phyloP scores from a whole-genome alignment of 2,113 vertebrate species.

The Tupaia chinensis region DNA sequence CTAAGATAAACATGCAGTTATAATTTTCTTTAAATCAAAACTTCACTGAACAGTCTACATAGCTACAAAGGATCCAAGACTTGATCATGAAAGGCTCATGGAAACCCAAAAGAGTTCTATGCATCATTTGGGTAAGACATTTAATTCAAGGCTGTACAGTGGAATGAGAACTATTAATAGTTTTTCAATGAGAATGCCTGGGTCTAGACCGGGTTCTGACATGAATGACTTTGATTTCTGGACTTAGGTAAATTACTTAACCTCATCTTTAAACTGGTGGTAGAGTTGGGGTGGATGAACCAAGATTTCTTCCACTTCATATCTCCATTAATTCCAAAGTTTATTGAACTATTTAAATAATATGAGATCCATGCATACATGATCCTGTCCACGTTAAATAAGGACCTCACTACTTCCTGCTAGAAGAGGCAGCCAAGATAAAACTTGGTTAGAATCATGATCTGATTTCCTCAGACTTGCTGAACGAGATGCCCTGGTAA shows the following conservation, averaged over 20 bases:
- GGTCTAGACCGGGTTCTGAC: not conserved
- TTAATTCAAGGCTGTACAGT: not conserved
- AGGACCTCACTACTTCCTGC: not conserved
- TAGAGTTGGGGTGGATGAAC: not conserved
- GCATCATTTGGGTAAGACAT: not conserved
- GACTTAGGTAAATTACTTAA: slow-evolving; percentile 4
- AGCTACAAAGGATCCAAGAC: not conserved
- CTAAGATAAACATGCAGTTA: not conserved
- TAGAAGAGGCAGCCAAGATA: not conserved
- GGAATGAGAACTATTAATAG: not conserved
- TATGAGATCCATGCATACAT: not conserved
- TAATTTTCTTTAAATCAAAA: slow-evolving; percentile 23
- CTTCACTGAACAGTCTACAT: not conserved
- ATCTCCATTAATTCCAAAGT: not conserved
- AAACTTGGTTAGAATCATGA: not conserved
- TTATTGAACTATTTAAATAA: not conserved
- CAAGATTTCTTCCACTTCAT: not conserved
- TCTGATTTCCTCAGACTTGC: not conserved
- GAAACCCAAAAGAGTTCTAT: not conserved
- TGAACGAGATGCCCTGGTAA: not conserved
- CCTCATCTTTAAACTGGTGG: slow-evolving; percentile 13
- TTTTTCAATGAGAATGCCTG: not conserved
- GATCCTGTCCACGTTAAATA: not conserved
- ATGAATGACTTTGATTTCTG: not conserved
- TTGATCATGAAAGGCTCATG: not conserved